Conservation (phyloP, 2,888 invertebrate species). For the Argyresthia goedartella region DNA sequence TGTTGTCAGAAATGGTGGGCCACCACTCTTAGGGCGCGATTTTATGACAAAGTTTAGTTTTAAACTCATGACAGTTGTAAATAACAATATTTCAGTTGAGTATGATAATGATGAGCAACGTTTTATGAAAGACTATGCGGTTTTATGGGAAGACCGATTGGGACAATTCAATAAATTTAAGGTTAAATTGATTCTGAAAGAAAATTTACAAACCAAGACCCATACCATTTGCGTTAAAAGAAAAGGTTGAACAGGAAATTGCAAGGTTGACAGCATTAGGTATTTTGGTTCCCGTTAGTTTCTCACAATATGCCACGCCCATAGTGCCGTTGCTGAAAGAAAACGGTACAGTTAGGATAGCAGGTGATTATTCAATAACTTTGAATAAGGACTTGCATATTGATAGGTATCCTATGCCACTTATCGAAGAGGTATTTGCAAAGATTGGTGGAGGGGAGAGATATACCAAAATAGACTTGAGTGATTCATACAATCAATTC, state of each 20-base stretch:
- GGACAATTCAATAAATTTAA: conserved; percentile 9
- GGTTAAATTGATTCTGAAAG: conserved; percentile 6
- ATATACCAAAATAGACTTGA: not conserved
- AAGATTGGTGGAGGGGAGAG: not conserved
- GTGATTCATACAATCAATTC: not conserved
- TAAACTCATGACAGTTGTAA: not conserved
- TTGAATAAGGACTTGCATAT: not conserved
- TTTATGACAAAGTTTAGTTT: conserved; percentile 8
- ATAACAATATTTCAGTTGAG: not conserved
- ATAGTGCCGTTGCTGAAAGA: not conserved
- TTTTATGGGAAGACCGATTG: conserved; percentile 5
- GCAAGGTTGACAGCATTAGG: not conserved
- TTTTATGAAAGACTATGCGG: not conserved
- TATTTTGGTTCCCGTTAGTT: not conserved
- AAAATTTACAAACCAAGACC: conserved; percentile 10
- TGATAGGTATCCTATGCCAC: not conserved
- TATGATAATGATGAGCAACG: not conserved
- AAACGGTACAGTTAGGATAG: not conserved
- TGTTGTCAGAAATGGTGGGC: conserved; percentile 6
- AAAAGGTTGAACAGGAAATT: not conserved
- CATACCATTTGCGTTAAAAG: no score
- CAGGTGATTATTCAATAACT: not conserved
- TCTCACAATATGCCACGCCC: not conserved
- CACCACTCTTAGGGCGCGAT: conserved; percentile 3
- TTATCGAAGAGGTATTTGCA: not conserved